Evolutionary conservation across 2,797 vertebrate genomes (phyloP).

Genomic region (Alca torda): DNA sequence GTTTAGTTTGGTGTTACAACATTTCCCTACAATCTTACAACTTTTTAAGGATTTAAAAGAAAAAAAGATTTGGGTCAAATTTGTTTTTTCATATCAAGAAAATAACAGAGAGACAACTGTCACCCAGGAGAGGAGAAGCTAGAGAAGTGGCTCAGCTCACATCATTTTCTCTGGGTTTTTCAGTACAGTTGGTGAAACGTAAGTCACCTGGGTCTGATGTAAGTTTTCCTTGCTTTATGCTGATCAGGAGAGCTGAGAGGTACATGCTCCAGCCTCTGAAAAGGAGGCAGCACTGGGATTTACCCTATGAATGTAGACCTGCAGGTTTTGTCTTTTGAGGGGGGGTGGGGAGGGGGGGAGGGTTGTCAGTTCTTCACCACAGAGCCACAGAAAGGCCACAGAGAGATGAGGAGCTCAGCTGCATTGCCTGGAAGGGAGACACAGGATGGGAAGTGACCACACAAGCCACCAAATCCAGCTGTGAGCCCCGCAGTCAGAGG

Average conservation of each 20-base stretch:
- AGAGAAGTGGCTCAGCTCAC: background rate
- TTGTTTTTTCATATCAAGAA: background rate
- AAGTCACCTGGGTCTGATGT: background rate
- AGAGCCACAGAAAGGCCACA: background rate
- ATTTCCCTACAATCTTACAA: background rate
- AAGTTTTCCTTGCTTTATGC: background rate
- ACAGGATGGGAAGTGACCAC: background rate
- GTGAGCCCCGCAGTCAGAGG: background rate
- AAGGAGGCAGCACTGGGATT: background rate
- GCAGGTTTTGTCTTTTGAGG: background rate
- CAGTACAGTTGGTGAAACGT: rapidly evolving
- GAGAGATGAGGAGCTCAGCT: background rate
- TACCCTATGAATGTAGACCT: background rate
- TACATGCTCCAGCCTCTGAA: background rate
- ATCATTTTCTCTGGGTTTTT: background rate
- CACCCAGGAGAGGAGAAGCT: background rate
- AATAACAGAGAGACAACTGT: background rate
- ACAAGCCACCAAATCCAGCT: background rate
- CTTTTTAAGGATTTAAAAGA: background rate
- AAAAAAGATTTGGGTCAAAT: background rate
- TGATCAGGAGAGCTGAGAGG: background rate
- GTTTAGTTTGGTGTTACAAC: background rate
- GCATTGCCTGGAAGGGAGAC: background rate
- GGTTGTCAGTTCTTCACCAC: background rate
- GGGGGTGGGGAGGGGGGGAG: no score